Base-by-base conservation (phyloP, 64 coral and sea anemone species). In the Porites lutea region DNA sequence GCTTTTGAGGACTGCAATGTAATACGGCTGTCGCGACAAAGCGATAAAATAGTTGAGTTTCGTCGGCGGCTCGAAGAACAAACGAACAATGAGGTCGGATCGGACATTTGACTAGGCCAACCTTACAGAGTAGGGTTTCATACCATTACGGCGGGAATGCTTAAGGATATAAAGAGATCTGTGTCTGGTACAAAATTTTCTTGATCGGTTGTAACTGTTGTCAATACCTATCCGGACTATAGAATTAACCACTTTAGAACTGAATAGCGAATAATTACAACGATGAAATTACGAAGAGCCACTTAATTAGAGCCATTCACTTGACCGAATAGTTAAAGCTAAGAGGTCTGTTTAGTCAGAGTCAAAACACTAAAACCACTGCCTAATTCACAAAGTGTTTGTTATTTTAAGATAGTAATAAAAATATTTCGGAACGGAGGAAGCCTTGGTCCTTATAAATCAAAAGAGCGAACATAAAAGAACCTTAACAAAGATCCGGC, bases 271-370 rank as follows among this genome's bases (percentile, higher is more conserved):
- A 72, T 93, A 93, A 96, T 93, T 93, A 77, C 47, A 57, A 14
- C 37, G 82, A 66, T 92, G 86, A 87, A 96, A 92, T 89, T 89
- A 96, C 75, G 86, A 77, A 63, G 53, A 87, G 46, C 53, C 76
- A 77, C 86, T 96, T 96, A 96, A 90, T 96, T 96, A 93, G 79
- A 88, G 63, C 82, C 64, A 96, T 93, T 93, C 52, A 75, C 52
- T 60, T 69, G 86, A 88, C 90, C 8, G 60, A 43, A 50, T 52
- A 65, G 55, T 22, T 55, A 65, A 52, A 27, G 8, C 74, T 60
- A 76, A 90, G 62, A 85, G 75, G 65, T 58, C 65, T 79, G 64
- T 93, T 55, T 88, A 79, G 54, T 52, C 47, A 74, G 64, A 59
- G 45, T 86, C 65, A 79, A 65, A 84, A 84, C 59, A 82, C 16